phyloP scores from a whole-genome alignment of 2,888 invertebrate genomes.

The Diloba caeruleocephala region DNA sequence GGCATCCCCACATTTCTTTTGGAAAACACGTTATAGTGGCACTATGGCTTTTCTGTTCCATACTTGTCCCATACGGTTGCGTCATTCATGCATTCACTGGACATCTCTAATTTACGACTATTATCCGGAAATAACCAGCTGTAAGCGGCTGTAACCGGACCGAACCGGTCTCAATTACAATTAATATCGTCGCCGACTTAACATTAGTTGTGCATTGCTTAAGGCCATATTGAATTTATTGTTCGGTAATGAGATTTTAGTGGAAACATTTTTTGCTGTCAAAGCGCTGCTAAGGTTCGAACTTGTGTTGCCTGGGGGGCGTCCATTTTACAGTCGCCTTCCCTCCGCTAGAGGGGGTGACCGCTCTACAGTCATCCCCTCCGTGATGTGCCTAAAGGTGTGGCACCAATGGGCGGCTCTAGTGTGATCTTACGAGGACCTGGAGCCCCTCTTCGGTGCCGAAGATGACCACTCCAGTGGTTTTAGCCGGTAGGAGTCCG shows the following conservation, averaged over 20 bases:
- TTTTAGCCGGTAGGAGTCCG: too few species aligned
- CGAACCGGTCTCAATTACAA: slow-evolving; percentile 63
- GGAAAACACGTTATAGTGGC: slow-evolving; percentile 35
- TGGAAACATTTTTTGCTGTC: slow-evolving; percentile 47
- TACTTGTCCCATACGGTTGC: slow-evolving; percentile 44
- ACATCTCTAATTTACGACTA: slow-evolving; percentile 57
- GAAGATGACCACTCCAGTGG: too few species aligned
- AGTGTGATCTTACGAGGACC: too few species aligned
- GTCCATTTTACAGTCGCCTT: too few species aligned
- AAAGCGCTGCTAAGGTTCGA: slow-evolving; percentile 17
- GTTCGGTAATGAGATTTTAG: slow-evolving; percentile 60
- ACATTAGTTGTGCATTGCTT: slow-evolving; percentile 54
- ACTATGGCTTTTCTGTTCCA: slow-evolving; percentile 32
- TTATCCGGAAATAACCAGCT: slow-evolving; percentile 47
- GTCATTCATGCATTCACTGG: slow-evolving; percentile 45
- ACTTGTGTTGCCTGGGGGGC: slow-evolving; percentile 5
- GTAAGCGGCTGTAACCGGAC: slow-evolving; percentile 35
- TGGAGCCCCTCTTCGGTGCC: too few species aligned
- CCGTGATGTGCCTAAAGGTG: too few species aligned
- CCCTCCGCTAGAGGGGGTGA: too few species aligned
- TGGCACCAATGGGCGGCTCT: too few species aligned
- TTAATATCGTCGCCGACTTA: slow-evolving; percentile 62
- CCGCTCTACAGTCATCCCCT: too few species aligned
- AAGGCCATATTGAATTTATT: slow-evolving; percentile 61
- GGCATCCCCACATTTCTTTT: slow-evolving; percentile 3